Evolutionary conservation across 1,140 invertebrate genomes (phyloP).

Genomic region (Tachypleus tridentatus): DNA sequence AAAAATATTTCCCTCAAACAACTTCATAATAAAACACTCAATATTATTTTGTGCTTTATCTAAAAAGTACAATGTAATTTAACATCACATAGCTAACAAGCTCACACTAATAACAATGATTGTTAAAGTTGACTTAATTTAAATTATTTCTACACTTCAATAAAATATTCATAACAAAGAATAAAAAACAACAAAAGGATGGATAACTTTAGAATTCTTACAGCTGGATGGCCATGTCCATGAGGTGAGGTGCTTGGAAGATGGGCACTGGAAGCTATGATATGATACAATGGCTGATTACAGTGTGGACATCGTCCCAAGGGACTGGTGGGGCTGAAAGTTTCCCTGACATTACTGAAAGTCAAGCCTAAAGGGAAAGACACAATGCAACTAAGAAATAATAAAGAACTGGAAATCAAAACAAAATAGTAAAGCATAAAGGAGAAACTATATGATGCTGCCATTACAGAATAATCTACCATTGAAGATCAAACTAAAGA

Average conservation of each 20-base stretch:
- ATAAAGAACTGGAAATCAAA: too few species aligned
- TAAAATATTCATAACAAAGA: neutral
- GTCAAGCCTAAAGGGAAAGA: slow-evolving; percentile 1
- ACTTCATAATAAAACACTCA: too few species aligned
- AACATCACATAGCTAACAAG: too few species aligned
- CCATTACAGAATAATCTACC: too few species aligned
- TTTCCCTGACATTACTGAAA: slow-evolving; percentile 34
- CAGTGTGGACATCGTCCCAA: slow-evolving; percentile 61
- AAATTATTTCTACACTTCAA: neutral
- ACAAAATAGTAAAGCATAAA: too few species aligned
- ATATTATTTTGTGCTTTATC: too few species aligned
- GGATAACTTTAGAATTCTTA: slow-evolving; percentile 9
- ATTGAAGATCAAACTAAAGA: too few species aligned
- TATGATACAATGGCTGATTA: slow-evolving; percentile 43
- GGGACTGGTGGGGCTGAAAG: slow-evolving; percentile 44
- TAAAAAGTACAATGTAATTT: too few species aligned
- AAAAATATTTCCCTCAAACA: too few species aligned
- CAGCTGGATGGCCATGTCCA: slow-evolving; percentile 25
- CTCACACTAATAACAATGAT: slow-evolving; percentile 12
- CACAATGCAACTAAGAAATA: too few species aligned
- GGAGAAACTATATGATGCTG: too few species aligned
- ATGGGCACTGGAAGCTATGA: slow-evolving; percentile 20
- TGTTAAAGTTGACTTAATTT: slow-evolving; percentile 16
- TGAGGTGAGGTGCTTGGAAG: slow-evolving; percentile 24
- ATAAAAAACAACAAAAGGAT: slow-evolving; percentile 5